phyloP scores from a whole-genome alignment of 1,140 invertebrate species.

The Phymorhynchus buccinoides region DNA sequence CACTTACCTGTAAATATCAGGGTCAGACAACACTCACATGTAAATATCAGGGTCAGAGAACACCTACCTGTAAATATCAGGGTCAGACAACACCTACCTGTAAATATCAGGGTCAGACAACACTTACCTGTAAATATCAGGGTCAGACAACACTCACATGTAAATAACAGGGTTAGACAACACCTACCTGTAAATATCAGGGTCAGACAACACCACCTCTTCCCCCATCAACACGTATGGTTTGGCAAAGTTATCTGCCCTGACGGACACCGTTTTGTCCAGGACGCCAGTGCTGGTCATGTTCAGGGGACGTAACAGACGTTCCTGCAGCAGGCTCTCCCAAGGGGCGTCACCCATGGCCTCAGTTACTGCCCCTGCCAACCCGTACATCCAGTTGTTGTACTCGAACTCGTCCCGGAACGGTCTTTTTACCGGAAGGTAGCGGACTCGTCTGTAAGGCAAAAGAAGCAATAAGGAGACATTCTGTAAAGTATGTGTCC shows the following conservation, averaged over 20 bases:
- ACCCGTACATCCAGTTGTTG: constrained; percentile 49
- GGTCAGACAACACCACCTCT: constrained; percentile 6
- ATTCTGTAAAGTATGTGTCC: not conserved
- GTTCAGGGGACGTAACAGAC: constrained; percentile 37
- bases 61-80: not conserved
- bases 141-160: not conserved
- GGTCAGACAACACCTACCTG: not conserved
- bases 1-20: too few species aligned
- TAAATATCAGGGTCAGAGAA: too few species aligned
- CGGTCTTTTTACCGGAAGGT: not conserved
- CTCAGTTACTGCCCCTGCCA: constrained; percentile 36
- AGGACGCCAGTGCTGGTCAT: constrained; percentile 37
- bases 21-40: too few species aligned
- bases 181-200: constrained; percentile 35
- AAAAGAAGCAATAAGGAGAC: not conserved
- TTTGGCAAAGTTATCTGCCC: constrained; percentile 32
- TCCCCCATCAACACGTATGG: constrained; percentile 33
- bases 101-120: not conserved
- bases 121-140: not conserved
- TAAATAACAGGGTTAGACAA: not conserved
- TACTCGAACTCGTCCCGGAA: constrained; percentile 42
- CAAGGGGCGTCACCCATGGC: constrained; percentile 38
- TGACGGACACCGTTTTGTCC: constrained; percentile 1
- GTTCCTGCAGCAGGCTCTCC: constrained; percentile 32
- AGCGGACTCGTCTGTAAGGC: constrained; percentile 31